These are phyloP conservation scores for Leptoteleia sp. DNA, from an alignment of 1,140 invertebrate species.

Conservation along the genomic window DNA sequence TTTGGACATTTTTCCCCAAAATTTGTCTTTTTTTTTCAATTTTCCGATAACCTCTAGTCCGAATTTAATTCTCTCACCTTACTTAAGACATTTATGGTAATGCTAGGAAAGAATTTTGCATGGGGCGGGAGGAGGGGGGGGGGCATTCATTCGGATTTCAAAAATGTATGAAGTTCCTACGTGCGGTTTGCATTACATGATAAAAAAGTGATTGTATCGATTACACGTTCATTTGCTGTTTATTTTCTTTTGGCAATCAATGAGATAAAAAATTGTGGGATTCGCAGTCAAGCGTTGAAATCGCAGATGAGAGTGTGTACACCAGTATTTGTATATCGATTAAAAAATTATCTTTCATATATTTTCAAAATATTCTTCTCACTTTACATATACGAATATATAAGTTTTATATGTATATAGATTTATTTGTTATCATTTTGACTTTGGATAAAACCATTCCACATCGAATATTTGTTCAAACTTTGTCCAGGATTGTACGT, in stretches of 20 bases:
- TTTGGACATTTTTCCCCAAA: too few species aligned
- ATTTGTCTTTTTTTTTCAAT: too few species aligned
- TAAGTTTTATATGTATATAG: slow-evolving; percentile 22
- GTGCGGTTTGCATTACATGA: slow-evolving; percentile 7
- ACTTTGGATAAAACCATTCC: slow-evolving; percentile 31
- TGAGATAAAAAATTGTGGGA: slow-evolving; percentile 21
- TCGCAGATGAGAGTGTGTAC: slow-evolving; percentile 33
- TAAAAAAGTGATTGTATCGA: slow-evolving; percentile 32
- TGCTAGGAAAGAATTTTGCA: too few species aligned
- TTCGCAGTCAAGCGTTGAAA: slow-evolving; percentile 8
- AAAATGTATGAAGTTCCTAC: slow-evolving; percentile 36
- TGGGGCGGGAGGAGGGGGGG: not conserved
- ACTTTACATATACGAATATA: slow-evolving; percentile 55
- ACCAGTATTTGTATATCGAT: slow-evolving; percentile 47
- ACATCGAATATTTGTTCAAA: slow-evolving; percentile 42
- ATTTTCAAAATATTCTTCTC: slow-evolving; percentile 55
- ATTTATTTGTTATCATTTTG: slow-evolving; percentile 31
- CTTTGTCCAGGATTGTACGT: slow-evolving; percentile 58
- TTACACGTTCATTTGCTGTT: slow-evolving; percentile 2
- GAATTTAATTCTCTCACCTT: too few species aligned
- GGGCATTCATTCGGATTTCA: slow-evolving; percentile 25
- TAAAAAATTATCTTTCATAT: slow-evolving; percentile 59
- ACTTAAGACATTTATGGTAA: too few species aligned
- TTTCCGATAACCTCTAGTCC: too few species aligned
- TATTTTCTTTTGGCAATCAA: slow-evolving; percentile 16